Percentiles rank a stretch among this genome's conserved stretches.
These are phyloP conservation scores for Oryzias curvinotus DNA, from an alignment of 2,113 vertebrate genomes.

Conservation along the genomic window DNA sequence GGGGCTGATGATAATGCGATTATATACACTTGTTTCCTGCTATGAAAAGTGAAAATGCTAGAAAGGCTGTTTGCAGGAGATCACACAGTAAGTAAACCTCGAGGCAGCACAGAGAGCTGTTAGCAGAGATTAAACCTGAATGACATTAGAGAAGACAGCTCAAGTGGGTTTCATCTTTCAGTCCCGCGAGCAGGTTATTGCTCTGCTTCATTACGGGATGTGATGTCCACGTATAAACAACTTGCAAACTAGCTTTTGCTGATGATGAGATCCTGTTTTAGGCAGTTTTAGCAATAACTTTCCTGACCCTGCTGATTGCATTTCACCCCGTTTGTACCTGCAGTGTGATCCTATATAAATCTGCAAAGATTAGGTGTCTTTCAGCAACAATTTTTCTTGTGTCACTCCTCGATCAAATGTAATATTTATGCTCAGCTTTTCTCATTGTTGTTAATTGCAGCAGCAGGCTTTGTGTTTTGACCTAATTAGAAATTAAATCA, in stretches of 20 bases:
- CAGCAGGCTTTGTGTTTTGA: too few species aligned
- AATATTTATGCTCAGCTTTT: too few species aligned
- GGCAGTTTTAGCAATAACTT: slow-evolving; percentile 2
- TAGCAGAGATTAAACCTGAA: neutral
- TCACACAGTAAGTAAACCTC: neutral
- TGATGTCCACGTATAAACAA: slow-evolving; percentile 24
- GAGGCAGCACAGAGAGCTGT: neutral
- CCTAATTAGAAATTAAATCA: too few species aligned
- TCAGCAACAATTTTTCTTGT: too few species aligned
- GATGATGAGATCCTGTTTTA: slow-evolving; percentile 47
- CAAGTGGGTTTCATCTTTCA: slow-evolving; percentile 19
- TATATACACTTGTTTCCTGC: neutral
- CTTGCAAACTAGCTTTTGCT: slow-evolving; percentile 30
- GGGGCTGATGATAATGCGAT: neutral
- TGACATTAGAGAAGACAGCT: slow-evolving; percentile 9
- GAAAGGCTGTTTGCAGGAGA: neutral
- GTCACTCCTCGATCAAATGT: too few species aligned
- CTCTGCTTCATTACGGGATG: slow-evolving; percentile 28
- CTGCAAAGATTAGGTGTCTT: too few species aligned
- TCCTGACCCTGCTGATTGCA: too few species aligned
- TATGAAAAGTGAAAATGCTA: slow-evolving; percentile 5
- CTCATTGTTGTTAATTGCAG: too few species aligned
- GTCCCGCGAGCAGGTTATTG: slow-evolving; percentile 15
- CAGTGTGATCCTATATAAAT: too few species aligned
- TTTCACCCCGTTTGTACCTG: too few species aligned